Evolutionary conservation across 2,113 vertebrate species (phyloP).

Genomic region (Peromyscus maniculatus): DNA sequence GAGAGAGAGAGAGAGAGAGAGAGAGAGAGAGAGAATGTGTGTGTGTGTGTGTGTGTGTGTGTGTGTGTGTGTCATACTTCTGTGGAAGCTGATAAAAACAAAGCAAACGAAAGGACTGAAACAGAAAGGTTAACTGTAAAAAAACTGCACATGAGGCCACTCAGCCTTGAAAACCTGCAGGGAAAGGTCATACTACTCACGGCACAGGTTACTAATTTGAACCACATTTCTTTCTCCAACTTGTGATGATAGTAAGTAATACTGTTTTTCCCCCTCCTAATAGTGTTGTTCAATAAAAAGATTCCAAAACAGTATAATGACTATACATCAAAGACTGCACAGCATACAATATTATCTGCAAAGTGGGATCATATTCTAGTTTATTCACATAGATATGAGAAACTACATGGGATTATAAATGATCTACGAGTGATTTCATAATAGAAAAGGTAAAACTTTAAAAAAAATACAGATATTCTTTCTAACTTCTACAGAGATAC

Average conservation of each 20-base stretch:
- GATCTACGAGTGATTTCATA: not conserved
- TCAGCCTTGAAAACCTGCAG: not conserved
- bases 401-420: not conserved
- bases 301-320: not conserved
- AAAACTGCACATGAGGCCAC: not conserved
- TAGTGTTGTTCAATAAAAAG: not conserved
- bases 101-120: not conserved
- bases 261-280: conserved; percentile 24
- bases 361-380: not conserved
- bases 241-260: conserved; percentile 35
- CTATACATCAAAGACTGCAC: conserved; percentile 9
- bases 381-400: conserved; percentile 24
- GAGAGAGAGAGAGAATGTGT: not conserved
- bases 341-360: conserved; percentile 22
- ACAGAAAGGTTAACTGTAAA: not conserved
- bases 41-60: not conserved
- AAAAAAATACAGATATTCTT: not conserved
- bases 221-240: conserved; percentile 14
- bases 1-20: no score
- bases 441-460: conserved; percentile 13
- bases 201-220: not conserved
- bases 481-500: not conserved
- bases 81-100: conserved; percentile 20
- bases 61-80: not conserved
- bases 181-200: not conserved